Percentiles rank a stretch among this genome's conserved stretches.
These are phyloP conservation scores for Alauda arvensis DNA, from an alignment of 2,797 vertebrate species.

Conservation along the genomic window DNA sequence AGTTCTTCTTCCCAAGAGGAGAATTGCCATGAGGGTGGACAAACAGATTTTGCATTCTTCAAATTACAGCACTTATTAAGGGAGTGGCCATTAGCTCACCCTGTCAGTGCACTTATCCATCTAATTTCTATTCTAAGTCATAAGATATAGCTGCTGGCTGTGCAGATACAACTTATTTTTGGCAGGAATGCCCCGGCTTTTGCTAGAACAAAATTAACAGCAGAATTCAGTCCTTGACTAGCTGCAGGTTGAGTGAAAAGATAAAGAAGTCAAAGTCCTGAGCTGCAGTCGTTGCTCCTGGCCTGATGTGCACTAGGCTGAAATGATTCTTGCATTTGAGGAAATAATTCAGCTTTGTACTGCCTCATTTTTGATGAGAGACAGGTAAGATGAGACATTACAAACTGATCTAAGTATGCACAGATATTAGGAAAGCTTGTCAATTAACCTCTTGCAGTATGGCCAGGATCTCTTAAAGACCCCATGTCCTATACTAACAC, in stretches of 20 bases:
- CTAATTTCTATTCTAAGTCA: conserved; percentile 48
- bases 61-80: conserved; percentile 44
- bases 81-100: conserved; percentile 41
- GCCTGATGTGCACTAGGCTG: not conserved
- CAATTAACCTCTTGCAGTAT: not conserved
- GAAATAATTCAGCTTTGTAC: not conserved
- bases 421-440: not conserved
- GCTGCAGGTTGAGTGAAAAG: not conserved
- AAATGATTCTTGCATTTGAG: not conserved
- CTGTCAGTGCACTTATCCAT: conserved; percentile 35
- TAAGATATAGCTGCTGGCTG: conserved; percentile 19
- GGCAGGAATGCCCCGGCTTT: not conserved
- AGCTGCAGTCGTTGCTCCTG: not conserved
- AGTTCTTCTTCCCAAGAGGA: conserved; percentile 18
- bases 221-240: not conserved
- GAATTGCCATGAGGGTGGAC: conserved; percentile 26
- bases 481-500: not conserved
- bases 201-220: conserved; percentile 2
- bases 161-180: conserved; percentile 38
- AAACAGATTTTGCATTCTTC: conserved; percentile 44
- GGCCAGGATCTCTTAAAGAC: not conserved
- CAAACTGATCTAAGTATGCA: not conserved
- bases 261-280: not conserved
- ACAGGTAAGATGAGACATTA: not conserved
- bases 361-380: not conserved